Conservation (phyloP, 2,888 invertebrate species). For the Pristionchus exspectatus region DNA sequence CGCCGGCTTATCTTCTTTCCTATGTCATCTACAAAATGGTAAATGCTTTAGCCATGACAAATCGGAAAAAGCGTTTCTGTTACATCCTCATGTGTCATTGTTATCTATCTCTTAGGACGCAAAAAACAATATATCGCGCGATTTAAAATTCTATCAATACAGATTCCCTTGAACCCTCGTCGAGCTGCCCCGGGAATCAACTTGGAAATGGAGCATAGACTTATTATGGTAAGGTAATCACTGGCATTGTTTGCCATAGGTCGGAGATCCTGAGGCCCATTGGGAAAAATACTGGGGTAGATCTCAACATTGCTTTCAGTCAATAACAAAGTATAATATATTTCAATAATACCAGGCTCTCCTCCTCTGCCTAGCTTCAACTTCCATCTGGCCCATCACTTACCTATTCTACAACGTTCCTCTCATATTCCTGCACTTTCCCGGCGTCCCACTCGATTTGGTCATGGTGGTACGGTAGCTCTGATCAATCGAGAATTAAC, state of each 20-base stretch:
- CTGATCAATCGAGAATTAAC: background rate
- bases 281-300: background rate
- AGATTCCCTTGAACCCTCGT: background rate
- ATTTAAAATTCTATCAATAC: too few relatives aligned
- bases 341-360: conserved; percentile 2
- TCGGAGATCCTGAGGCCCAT: too few relatives aligned
- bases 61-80: too few relatives aligned
- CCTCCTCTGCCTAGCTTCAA: background rate
- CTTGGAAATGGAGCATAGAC: background rate
- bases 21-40: background rate
- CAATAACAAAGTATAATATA: too few relatives aligned
- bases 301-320: too few relatives aligned
- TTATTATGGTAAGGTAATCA: background rate
- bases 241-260: too few relatives aligned
- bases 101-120: too few relatives aligned
- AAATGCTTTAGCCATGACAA: too few relatives aligned
- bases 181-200: background rate
- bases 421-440: background rate
- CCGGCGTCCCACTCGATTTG: background rate
- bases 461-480: conserved; percentile 10
- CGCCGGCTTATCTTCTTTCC: background rate
- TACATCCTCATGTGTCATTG: too few relatives aligned
- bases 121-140: too few relatives aligned
- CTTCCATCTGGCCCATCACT: background rate
- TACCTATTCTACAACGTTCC: background rate